Percentiles rank a stretch among this genome's conserved stretches.
Evolutionary conservation across 2,888 invertebrate genomes (phyloP).

Genomic region (Hypena proboscidalis): DNA sequence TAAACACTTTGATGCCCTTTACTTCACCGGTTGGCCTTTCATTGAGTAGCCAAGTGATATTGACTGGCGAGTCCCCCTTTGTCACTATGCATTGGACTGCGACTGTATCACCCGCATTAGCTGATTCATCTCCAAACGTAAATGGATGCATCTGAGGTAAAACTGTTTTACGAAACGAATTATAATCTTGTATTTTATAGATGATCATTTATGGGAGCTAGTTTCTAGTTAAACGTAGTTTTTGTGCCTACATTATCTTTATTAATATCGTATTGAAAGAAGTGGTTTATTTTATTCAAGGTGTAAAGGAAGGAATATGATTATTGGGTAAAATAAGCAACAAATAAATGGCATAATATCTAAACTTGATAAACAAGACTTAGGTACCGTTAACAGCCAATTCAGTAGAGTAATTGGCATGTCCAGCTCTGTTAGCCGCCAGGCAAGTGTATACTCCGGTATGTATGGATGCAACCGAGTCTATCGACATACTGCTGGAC

Average conservation of each 20-base stretch:
- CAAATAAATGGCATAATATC: constrained; percentile 21
- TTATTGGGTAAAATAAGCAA: constrained; percentile 26
- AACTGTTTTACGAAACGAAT: constrained; percentile 76
- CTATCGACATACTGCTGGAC: constrained; percentile 89
- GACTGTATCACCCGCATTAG: constrained; percentile 91
- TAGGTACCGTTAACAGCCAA: constrained; percentile 89
- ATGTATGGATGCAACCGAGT: constrained; percentile 89
- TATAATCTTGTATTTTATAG: too few species aligned
- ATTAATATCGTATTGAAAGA: not conserved
- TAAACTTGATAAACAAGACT: constrained; percentile 18
- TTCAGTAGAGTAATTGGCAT: constrained; percentile 60
- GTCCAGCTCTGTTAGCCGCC: constrained; percentile 11
- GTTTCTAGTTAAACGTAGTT: too few species aligned
- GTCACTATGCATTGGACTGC: constrained; percentile 90
- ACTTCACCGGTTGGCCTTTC: constrained; percentile 82
- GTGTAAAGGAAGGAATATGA: constrained; percentile 13
- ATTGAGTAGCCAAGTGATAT: constrained; percentile 91
- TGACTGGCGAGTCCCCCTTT: constrained; percentile 91
- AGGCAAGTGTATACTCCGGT: constrained; percentile 86
- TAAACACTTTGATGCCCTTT: constrained; percentile 83
- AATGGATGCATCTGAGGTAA: constrained; percentile 91
- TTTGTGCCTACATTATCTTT: too few species aligned
- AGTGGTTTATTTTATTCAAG: constrained; percentile 7
- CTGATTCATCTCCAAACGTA: constrained; percentile 90
- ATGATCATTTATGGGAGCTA: too few species aligned